A percentile compares a stretch with the other conserved stretches of the same genome.
Evolutionary conservation across 2,888 invertebrate genomes (phyloP).

Genomic region (Neocrepidodera transversa): DNA sequence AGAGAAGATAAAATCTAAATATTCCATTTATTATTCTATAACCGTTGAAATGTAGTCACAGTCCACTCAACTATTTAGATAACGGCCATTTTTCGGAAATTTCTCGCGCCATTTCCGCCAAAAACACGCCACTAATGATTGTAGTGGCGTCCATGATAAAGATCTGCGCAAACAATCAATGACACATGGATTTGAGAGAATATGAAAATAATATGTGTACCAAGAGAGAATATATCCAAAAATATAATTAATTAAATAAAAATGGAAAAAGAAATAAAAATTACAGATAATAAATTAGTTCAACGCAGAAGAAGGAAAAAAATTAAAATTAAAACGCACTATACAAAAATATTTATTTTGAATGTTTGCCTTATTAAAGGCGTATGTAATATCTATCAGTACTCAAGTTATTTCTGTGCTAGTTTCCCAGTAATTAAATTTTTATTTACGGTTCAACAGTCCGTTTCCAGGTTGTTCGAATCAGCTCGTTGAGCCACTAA

Average conservation of each 20-base stretch:
- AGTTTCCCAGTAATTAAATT: constrained; percentile 13
- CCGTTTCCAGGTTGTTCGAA: constrained; percentile 31
- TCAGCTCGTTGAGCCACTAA: constrained; percentile 23
- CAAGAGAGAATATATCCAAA: too few relatives aligned
- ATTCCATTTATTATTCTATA: neutral
- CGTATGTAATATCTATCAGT: neutral
- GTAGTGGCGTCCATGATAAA: neutral
- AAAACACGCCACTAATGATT: neutral
- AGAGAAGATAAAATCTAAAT: neutral
- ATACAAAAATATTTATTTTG: too few relatives aligned
- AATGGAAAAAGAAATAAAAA: too few relatives aligned
- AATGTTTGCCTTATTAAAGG: too few relatives aligned
- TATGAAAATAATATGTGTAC: too few relatives aligned
- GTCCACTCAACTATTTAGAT: neutral
- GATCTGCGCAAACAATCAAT: neutral
- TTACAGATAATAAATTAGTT: too few relatives aligned
- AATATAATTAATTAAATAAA: too few relatives aligned
- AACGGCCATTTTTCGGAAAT: neutral
- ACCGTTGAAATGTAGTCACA: neutral
- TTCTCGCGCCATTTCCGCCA: neutral
- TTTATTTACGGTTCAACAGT: constrained; percentile 36
- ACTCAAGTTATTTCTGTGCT: neutral
- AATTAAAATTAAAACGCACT: too few relatives aligned
- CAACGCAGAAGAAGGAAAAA: too few relatives aligned
- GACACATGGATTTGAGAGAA: neutral